Base-by-base conservation (phyloP, 2,797 vertebrate genomes). In the Platyrinchus mystaceus region DNA sequence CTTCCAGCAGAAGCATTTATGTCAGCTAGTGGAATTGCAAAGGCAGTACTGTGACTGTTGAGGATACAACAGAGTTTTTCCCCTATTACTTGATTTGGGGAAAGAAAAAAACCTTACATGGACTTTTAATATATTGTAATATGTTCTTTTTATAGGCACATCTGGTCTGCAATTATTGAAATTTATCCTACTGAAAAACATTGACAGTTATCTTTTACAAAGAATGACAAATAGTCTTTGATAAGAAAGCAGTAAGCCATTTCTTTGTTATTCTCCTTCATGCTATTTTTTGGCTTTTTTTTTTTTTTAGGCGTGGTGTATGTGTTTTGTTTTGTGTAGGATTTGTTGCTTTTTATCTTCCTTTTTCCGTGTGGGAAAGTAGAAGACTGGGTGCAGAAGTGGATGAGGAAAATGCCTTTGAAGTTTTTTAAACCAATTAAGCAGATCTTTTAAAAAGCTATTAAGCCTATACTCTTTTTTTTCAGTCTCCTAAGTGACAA, bases 231-330 rank as follows among this genome's bases (percentile, higher is more conserved):
- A n/a, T 28, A 74, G 6, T 62, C 5, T 62, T 86, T 56, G 26
- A 41, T 55, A n/a, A 49, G 32, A 90, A 69, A 67, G 6, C 3
- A 74, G 23, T 16, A 26, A 63, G 10, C 5, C 3, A 37, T 77
- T 81, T 15, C 1, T 60, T 73, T 67, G 6, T 43, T 73, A n/a
- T 69, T 55, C 7, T 12, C 16, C 9, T 53, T 52, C 3, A 1
- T 34, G 3, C 12, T 32, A 37, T 14, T 2, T 14, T 13, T 14
- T 17, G 14, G 3, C 1, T 28, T 36, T 30, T 7, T 14, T 11
- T 28, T 7, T 16, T 22, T 15, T 28, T 60, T 28, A 43, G 28
- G 12, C 3, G 2, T 1, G 13, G 3, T 4, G 4, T 41, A n/a
- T 36, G 10, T 32, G 2, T 15, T 44, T 71, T 52, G 5, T 17